Evolutionary conservation across 2,888 invertebrate genomes (phyloP).

Genomic region (Hofmannophila pseudospretella): DNA sequence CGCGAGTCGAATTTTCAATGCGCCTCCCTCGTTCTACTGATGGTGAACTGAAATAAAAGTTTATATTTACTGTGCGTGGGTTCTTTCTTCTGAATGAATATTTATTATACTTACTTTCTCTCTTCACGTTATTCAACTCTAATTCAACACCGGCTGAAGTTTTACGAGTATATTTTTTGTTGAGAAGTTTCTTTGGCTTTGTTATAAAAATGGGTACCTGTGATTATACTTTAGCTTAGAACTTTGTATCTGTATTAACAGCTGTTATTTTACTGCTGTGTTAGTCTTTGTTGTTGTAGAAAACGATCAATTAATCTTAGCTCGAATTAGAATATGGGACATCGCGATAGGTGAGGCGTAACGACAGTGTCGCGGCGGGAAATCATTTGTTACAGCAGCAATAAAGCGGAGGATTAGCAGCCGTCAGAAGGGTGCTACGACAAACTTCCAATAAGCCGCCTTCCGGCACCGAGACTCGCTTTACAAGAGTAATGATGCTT

Average conservation of each 20-base stretch:
- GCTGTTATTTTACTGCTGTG: not conserved
- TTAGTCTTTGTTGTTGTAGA: not conserved
- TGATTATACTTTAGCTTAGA: constrained; percentile 24
- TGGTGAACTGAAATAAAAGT: constrained; percentile 70
- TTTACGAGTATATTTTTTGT: constrained; percentile 55
- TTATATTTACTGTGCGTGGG: constrained; percentile 72
- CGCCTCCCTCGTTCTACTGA: constrained; percentile 51
- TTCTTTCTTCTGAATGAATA: constrained; percentile 62
- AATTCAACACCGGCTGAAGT: constrained; percentile 45
- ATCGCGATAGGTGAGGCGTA: constrained; percentile 19
- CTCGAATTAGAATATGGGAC: constrained; percentile 3
- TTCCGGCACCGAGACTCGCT: constrained; percentile 59
- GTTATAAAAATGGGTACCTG: constrained; percentile 37
- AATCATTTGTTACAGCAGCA: constrained; percentile 66
- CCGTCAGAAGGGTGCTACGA: constrained; percentile 47
- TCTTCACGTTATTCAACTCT: constrained; percentile 62
- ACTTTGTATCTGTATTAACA: constrained; percentile 14
- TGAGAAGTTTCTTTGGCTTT: constrained; percentile 47
- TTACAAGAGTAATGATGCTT: constrained; percentile 76
- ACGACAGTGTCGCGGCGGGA: constrained; percentile 29
- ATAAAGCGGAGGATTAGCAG: constrained; percentile 66
- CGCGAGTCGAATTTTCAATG: constrained; percentile 73
- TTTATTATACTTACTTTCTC: constrained; percentile 68
- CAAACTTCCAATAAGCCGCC: constrained; percentile 71
- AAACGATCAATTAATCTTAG: not conserved